Evolutionary conservation across 2,113 vertebrate genomes (phyloP).

Genomic region (Scolopax mira): DNA sequence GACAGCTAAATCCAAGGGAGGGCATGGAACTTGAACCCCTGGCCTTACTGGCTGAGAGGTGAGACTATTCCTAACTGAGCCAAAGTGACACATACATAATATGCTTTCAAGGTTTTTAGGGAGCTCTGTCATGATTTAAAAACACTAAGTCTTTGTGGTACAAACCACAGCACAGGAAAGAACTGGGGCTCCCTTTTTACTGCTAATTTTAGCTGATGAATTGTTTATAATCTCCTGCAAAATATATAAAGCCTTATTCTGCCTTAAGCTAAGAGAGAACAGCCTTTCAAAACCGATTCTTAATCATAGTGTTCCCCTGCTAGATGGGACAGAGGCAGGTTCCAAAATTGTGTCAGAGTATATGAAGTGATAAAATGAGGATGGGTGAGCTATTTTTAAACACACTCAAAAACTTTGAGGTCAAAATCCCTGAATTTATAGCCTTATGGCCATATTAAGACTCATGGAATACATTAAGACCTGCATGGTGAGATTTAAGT

Average conservation of each 20-base stretch:
- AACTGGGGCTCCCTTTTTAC: conserved; percentile 34
- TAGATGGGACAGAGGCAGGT: conserved; percentile 2
- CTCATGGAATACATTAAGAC: neutral
- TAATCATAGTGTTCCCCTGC: conserved; percentile 50
- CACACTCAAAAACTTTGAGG: conserved; percentile 10
- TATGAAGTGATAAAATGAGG: conserved; percentile 37
- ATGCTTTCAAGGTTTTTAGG: conserved; percentile 51
- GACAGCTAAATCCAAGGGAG: conserved; percentile 11
- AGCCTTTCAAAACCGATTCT: conserved; percentile 42
- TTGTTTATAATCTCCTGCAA: conserved; percentile 55
- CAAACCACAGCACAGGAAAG: conserved; percentile 49
- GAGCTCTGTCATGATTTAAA: conserved; percentile 39
- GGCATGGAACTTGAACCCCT: conserved; percentile 49
- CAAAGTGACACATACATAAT: conserved; percentile 42
- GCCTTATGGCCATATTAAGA: neutral
- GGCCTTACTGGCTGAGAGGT: conserved; percentile 48
- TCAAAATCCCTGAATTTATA: conserved; percentile 58
- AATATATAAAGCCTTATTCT: conserved; percentile 24
- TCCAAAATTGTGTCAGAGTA: conserved; percentile 20
- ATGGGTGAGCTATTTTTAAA: conserved; percentile 44
- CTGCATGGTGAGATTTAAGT: neutral
- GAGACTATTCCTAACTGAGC: conserved; percentile 35
- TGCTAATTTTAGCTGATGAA: conserved; percentile 47
- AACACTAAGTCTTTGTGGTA: conserved; percentile 49
- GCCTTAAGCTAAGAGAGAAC: conserved; percentile 37